Evolutionary conservation across 2,888 invertebrate species (phyloP), one percentile per base, ranked within the genome.

Genomic region (Strigamia crassipes): DNA sequence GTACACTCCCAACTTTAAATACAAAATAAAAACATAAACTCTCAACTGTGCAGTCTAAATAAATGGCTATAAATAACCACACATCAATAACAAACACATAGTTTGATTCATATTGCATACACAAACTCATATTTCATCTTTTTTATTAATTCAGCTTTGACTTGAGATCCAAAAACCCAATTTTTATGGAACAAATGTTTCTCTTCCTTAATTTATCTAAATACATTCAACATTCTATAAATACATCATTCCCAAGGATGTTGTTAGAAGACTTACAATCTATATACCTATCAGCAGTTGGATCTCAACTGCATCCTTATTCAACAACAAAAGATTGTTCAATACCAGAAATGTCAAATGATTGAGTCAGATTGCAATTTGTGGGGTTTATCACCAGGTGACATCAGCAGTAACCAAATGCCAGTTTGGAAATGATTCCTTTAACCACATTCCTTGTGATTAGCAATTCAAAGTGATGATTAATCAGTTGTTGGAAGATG

Each of bases 391-490:
- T 23, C 23, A 12, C 23, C 12, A 66, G 23, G 61, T 66, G 61
- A 66, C 21, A 66, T 66, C 61, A 66, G 61, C 15, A 8, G 21
- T 1, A 46, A 4, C 46, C 1, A 46, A 66, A 66, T 66, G 18
- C 23, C 61, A 66, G 23, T 23, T 66, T n/a, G 15, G 51, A 18
- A 18, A 51, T 18, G n/a, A 51, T 51, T 15, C 51, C 38, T 38
- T 10, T 38, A 46, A 15, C 46, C 46, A 66, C 61, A 66, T 66
- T n/a, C 12, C 23, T 21, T 66, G 6, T 18, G 18, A 66, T 66
- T 66, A 6, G 61, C 18, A 66, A 66, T 66, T 66, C 18, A 66
- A 66, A 66, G 61, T 66, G 61, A 23, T 66, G 61, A 66, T 66
- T 66, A 66, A 66, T 23, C 61, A 2, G 18, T 66, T 18, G 61